Evolutionary conservation across 2,797 vertebrate genomes (phyloP), one percentile per base, ranked within the genome.

Genomic region (Tenualosa thibaudeaui): DNA sequence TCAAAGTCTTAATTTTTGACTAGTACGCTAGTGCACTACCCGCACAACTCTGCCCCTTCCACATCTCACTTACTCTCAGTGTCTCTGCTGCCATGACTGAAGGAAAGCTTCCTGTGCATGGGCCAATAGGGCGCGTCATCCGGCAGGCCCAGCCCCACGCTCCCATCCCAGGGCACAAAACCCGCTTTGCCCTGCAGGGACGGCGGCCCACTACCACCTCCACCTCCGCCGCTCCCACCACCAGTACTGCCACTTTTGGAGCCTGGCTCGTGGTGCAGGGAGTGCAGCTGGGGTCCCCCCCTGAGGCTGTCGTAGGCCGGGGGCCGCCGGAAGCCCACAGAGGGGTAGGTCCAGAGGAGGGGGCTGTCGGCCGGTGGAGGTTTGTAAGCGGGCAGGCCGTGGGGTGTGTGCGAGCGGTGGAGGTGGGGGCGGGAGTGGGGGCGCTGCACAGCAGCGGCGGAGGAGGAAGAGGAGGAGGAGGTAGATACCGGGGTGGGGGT

Each of bases 321-420:
- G 22, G 97, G 97, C 54, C 96, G 95, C 26, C 95, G 94, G 89
- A 97, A 95, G 50, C 96, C 96, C 9, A 95, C 93, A 0, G 97
- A 97, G 26, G 97, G 97, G 91, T 97, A 98, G 54, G 97, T 98
- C 97, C 97, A 98, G 78, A 97, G 94, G 24, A 96, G 93, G 37
- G 95, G 94, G 90, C 95, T 95, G 92, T 96, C 95, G 0, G 95
- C 94, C 0, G 94, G 93, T n/a, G 95, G 94, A 13, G 95, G 95
- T 86, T 95, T 96, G 89, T 96, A 96, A 0, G 95, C 93, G 5
- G 95, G 96, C 75, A 96, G 94, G 87, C 94, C 90, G 24, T 87
- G 95, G 22, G 94, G 94, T 0, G 94, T 94, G 89, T 95, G 94
- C 82, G 95, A 95, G 81, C 95, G 95, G 43, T 94, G 93, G 54